A percentile compares a stretch with the other conserved stretches of the same genome.
phyloP scores from a whole-genome alignment of 2,797 vertebrate species.

The Antrozous pallidus region DNA sequence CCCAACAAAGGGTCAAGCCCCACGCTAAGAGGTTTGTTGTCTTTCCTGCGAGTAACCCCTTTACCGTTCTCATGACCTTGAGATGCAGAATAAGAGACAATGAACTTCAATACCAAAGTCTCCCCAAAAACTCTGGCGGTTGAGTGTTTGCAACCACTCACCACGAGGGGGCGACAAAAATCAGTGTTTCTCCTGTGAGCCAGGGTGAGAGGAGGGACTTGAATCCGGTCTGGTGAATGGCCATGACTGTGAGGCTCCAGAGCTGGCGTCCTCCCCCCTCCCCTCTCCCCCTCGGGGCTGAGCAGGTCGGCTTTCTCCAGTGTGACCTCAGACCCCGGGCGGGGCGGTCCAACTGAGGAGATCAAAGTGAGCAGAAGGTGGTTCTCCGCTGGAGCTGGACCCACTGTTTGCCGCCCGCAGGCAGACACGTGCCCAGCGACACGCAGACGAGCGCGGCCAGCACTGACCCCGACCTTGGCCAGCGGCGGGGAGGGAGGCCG shows the following conservation, averaged over 20 bases:
- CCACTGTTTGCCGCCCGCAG: too few relatives aligned
- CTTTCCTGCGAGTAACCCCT: not conserved
- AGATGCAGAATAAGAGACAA: not conserved
- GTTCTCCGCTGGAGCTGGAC: not conserved
- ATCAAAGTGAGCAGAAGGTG: not conserved
- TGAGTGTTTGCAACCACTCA: not conserved
- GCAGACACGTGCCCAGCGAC: too few relatives aligned
- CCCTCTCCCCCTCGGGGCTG: too few relatives aligned
- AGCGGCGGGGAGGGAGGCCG: too few relatives aligned
- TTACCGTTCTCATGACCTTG: not conserved
- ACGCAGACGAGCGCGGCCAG: too few relatives aligned
- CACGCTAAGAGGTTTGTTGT: not conserved
- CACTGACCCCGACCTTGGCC: too few relatives aligned
- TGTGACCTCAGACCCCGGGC: rapidly evolving
- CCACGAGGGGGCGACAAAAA: not conserved
- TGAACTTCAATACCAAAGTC: not conserved
- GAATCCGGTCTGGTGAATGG: not conserved
- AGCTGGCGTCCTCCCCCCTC: too few relatives aligned
- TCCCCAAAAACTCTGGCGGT: not conserved
- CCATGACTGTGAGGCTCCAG: rapidly evolving
- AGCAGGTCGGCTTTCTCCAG: rapidly evolving
- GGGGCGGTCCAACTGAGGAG: not conserved
- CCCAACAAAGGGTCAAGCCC: too few relatives aligned
- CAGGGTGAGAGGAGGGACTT: rapidly evolving
- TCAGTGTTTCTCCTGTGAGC: not conserved